These are phyloP conservation scores for Muscina levida DNA, from an alignment of 2,888 invertebrate species.

Conservation along the genomic window DNA sequence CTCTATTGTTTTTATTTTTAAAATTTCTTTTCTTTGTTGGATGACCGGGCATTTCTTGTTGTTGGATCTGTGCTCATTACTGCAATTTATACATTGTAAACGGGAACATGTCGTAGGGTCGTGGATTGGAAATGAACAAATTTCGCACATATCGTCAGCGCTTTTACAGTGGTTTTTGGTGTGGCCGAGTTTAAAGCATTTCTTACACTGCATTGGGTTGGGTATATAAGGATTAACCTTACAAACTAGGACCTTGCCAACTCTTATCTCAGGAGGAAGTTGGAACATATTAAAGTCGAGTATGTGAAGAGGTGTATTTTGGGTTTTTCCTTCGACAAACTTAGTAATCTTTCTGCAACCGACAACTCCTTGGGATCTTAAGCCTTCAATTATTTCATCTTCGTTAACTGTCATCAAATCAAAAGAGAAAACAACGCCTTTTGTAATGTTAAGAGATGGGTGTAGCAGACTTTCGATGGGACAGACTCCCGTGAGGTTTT, in stretches of 20 bases:
- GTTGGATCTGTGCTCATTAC: neutral
- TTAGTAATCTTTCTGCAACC: slow-evolving; percentile 39
- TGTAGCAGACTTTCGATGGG: neutral
- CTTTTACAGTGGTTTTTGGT: slow-evolving; percentile 5
- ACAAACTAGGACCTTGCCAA: neutral
- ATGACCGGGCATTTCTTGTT: neutral
- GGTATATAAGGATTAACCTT: neutral
- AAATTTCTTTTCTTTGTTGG: neutral
- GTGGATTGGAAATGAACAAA: neutral
- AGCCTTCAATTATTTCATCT: slow-evolving; percentile 12
- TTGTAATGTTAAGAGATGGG: slow-evolving; percentile 7
- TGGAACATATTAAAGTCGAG: neutral
- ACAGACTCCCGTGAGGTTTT: neutral
- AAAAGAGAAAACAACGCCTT: slow-evolving; percentile 5
- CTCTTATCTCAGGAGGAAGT: neutral
- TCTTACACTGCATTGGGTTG: slow-evolving; percentile 5
- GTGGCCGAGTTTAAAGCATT: too few relatives aligned
- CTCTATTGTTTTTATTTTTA: neutral
- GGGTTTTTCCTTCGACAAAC: neutral
- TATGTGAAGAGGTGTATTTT: slow-evolving; percentile 27
- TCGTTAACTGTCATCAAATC: neutral
- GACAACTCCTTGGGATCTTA: neutral
- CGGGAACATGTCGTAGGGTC: neutral
- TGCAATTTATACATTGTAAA: neutral
- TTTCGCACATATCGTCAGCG: neutral